Evolutionary conservation across 2,888 invertebrate species (phyloP), one percentile per base, ranked within the genome.

Genomic region (Noctua comes): DNA sequence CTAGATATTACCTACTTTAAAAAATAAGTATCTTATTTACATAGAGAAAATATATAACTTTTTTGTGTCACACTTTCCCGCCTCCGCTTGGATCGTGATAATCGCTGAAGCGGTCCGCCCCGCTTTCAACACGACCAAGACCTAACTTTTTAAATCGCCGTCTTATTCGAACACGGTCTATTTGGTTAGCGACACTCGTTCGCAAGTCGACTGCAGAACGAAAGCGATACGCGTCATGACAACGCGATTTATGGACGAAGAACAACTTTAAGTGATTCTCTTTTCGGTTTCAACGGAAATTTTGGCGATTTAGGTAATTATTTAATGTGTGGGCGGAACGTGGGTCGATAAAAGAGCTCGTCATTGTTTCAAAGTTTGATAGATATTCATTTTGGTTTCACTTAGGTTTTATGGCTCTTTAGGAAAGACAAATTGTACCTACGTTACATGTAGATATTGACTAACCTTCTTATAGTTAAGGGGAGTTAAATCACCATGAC

Each of bases 91-190:
- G n/a, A 1, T 36, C 72, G 18, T 40, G 18, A 24, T 24, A 24
- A 27, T 1, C 11, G 6, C n/a, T 8, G 0, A 7, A 57, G 27
- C 16, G 11, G 0, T 24, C 27, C n/a, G 16, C 31, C 2, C 24
- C 59, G 65, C 69, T 70, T 8, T 24, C 36, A 13, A n/a, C 11
- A 7, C 1, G 51, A 51, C 64, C 36, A 51, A 59, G 31, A 2
- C 51, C 64, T 16, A 72, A 48, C 82, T 79, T 54, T 86, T 88
- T 82, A 89, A 89, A 90, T 88, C 75, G 87, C 64, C 74, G n/a
- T 82, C 79, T 86, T 88, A 88, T 85, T 85, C 74, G 48, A 87
- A 79, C 84, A 73, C 76, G 40, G 77, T 79, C 54, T 73, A 76
- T 81, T 81, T 86, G 69, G 65, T 85, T 70, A 76, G 85, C 70